These are phyloP conservation scores for Orchestes rusci DNA, from an alignment of 2,888 invertebrate genomes.

Conservation along the genomic window DNA sequence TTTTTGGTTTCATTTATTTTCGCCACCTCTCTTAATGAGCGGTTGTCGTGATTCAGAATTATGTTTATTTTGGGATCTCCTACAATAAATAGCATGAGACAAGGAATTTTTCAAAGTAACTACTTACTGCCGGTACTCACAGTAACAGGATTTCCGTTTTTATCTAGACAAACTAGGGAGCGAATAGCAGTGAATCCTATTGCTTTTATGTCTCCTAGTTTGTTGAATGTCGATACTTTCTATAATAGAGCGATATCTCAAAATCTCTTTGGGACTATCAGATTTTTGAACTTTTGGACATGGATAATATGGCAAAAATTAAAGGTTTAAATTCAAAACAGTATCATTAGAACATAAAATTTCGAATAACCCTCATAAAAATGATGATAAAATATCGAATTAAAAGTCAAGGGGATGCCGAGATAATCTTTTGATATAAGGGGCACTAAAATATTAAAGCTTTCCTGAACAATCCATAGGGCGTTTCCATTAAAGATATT, in stretches of 20 bases:
- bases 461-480: too few relatives aligned
- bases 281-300: neutral
- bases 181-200: conserved; percentile 96
- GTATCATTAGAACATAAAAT: too few relatives aligned
- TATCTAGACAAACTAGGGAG: conserved; percentile 75
- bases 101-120: conserved; percentile 1
- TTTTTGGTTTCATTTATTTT: conserved; percentile 70
- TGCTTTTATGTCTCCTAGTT: conserved; percentile 55
- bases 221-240: conserved; percentile 53
- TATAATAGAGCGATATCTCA: conserved; percentile 37
- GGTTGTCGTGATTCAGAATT: conserved; percentile 90
- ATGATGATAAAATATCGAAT: too few relatives aligned
- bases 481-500: too few relatives aligned
- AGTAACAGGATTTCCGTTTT: conserved; percentile 58
- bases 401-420: too few relatives aligned
- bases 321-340: too few relatives aligned
- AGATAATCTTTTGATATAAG: too few relatives aligned
- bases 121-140: conserved; percentile 55
- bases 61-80: conserved; percentile 67
- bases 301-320: neutral
- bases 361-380: too few relatives aligned
- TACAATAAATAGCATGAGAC: conserved; percentile 31
- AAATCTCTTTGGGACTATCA: neutral
- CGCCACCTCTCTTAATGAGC: conserved; percentile 71
- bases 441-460: too few relatives aligned